Base-by-base conservation (phyloP, 1,140 invertebrate genomes). In the Brachionus calyciflorus region DNA sequence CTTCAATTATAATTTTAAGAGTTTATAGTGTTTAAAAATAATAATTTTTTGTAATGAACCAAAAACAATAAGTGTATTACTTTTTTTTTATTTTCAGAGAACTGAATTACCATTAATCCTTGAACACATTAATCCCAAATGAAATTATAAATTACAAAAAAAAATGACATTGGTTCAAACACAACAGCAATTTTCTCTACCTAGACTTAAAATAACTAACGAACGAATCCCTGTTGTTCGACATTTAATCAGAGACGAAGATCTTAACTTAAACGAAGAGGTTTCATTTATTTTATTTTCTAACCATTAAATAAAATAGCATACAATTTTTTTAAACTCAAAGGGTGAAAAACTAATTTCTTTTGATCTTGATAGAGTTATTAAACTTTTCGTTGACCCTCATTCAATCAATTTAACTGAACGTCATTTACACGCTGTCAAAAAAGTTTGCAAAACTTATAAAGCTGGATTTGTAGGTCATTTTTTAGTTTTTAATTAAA, bases 301-400 rank as follows among this genome's bases (percentile, higher is more conserved):
- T n/a, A n/a, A n/a, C n/a, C n/a, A n/a, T n/a, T n/a, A n/a, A n/a
- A 57, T 1, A 26, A 57, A 30, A 57, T n/a, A 40, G 26, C 19
- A 55, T 28, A 2, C 33, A 37, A 28, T 24, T 68, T 70, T 28
- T 37, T 68, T 44, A 53, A 65, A 19, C 17, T 37, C 51, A 17
- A 24, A 33, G 26, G 21, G 3, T 28, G 26, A 17, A 33, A 48
- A 41, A 63, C n/a, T 60, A 19, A 28, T 82, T 33, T 81, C 81
- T 26, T 79, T 84, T 46, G 83, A 82, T 69, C 73, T 85, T 21
- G 81, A 81, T 68, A 83, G 80, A 79, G 80, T 84, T 28, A 80
- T 84, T n/a, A 85, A 85, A 78, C 79, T 85, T 19, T 78, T 85
- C 14, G 82, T 81, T 76, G 84, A 85, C 80, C 83, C 83, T 19